Conservation (phyloP, 2,113 vertebrate species). For the Ophthalmolycus amberensis region DNA sequence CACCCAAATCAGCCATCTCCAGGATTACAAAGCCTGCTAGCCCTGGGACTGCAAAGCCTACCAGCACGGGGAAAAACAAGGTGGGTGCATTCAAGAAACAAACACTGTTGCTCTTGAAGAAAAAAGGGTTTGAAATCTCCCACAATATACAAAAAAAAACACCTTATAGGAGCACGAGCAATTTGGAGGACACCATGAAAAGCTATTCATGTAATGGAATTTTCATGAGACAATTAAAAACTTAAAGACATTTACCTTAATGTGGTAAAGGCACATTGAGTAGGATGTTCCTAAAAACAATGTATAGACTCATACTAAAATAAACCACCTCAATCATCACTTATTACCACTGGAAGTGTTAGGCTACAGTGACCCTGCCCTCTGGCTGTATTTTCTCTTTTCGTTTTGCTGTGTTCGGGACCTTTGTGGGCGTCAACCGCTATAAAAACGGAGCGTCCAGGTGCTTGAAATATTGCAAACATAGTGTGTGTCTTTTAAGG, state of each 20-base stretch:
- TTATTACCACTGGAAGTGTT: neutral
- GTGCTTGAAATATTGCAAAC: neutral
- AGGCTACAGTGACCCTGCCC: neutral
- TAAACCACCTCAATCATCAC: neutral
- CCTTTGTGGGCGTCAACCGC: neutral
- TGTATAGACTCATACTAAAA: neutral
- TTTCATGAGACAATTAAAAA: neutral
- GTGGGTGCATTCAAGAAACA: constrained; percentile 49
- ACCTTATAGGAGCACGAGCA: neutral
- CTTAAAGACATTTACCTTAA: neutral
- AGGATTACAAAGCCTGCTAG: neutral
- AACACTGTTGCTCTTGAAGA: neutral
- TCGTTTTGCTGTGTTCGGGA: neutral
- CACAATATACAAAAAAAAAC: neutral
- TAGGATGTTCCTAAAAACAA: neutral
- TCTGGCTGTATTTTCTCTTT: neutral
- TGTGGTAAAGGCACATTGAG: neutral
- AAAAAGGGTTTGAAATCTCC: neutral
- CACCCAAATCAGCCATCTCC: constrained; percentile 1
- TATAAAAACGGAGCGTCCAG: neutral
- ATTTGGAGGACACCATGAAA: no score
- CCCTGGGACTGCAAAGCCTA: neutral
- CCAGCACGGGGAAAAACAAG: constrained; percentile 52
- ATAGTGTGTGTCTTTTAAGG: neutral
- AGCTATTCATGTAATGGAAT: neutral